Evolutionary conservation across 2,888 invertebrate genomes (phyloP), one percentile per base, ranked within the genome.

Genomic region (Lacanobia wlatinum): DNA sequence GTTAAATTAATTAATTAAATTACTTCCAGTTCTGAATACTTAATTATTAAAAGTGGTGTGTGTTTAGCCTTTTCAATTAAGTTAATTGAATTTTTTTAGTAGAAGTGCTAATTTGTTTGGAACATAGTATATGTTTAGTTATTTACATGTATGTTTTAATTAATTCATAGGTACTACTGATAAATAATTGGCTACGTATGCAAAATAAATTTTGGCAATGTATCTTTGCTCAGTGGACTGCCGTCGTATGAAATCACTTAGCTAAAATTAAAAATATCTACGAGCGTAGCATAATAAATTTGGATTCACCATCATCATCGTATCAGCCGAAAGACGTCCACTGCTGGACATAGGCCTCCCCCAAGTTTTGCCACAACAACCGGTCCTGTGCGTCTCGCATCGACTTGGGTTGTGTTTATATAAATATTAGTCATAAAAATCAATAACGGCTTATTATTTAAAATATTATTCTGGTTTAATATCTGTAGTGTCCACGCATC

Each of bases 1-100:
- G 21, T 48, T 61, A 60, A 40, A 46, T 60, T 75, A 69, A 81
- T 65, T 78, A 79, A 64, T 82, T 56, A 38, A 77, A 77, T 79
- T 77, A 82, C 72, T 53, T 58, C 52, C 52, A 64, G 12, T 60
- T 59, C 12, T 77, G 64, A 79, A 82, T 65, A 40, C 50, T 77
- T 73, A 82, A 79, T 79, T 71, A 78, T 58, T 79, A 82, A 71
- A 82, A 82, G 78, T 79, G 72, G 40, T 67, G 43, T 67, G 38
- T 71, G 71, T 76, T 67, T 63, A 71, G 66, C 55, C 43, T 38
- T 78, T 77, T 71, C 58, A 46, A 56, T 79, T 53, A 64, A 68
- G 28, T 71, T 60, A 82, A 82, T 82, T 82, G 74, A 65, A 48
- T 64, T 53, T 80, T 64, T 53, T 80, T 65, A 65, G 60, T 65